phyloP scores from a whole-genome alignment of 2,113 vertebrate species.

The Hippoglossus stenolepis region DNA sequence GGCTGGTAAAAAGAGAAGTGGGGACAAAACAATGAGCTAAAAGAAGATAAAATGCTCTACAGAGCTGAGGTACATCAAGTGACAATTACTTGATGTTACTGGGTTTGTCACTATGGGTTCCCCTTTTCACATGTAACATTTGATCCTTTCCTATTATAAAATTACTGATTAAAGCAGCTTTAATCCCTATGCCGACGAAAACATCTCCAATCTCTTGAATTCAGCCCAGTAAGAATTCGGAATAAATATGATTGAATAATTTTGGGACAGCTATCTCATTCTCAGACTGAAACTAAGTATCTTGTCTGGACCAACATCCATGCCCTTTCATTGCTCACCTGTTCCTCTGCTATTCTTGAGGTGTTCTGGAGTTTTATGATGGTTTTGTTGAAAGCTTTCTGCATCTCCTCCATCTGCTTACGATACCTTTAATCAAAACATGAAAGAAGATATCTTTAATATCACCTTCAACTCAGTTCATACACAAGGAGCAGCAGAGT shows the following conservation, averaged over 20 bases:
- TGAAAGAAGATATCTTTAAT: not conserved
- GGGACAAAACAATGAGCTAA: too few species aligned
- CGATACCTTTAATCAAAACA: slow-evolving; percentile 86
- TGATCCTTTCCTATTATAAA: not conserved
- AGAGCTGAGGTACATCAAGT: not conserved
- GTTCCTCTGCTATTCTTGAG: slow-evolving; percentile 94
- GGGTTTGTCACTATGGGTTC: not conserved
- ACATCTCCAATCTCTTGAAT: too few species aligned
- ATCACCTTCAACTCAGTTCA: not conserved
- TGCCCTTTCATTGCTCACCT: slow-evolving; percentile 82
- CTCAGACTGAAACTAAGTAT: not conserved
- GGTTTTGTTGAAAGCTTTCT: slow-evolving; percentile 98
- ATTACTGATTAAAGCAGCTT: slow-evolving; percentile 1
- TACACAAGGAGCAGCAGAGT: not conserved
- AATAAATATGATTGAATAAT: too few species aligned
- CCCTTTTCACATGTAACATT: not conserved
- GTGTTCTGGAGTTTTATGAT: slow-evolving; percentile 98
- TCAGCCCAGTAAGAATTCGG: too few species aligned
- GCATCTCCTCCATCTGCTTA: slow-evolving; percentile 99
- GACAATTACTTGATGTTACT: not conserved
- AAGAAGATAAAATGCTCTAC: too few species aligned
- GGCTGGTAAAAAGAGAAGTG: too few species aligned
- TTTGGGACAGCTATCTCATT: too few species aligned
- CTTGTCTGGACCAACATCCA: not conserved
- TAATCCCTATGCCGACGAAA: not conserved